Evolutionary conservation across 2,888 invertebrate genomes (phyloP), one percentile per base, ranked within the genome.

Genomic region (Drosophila meridiana): DNA sequence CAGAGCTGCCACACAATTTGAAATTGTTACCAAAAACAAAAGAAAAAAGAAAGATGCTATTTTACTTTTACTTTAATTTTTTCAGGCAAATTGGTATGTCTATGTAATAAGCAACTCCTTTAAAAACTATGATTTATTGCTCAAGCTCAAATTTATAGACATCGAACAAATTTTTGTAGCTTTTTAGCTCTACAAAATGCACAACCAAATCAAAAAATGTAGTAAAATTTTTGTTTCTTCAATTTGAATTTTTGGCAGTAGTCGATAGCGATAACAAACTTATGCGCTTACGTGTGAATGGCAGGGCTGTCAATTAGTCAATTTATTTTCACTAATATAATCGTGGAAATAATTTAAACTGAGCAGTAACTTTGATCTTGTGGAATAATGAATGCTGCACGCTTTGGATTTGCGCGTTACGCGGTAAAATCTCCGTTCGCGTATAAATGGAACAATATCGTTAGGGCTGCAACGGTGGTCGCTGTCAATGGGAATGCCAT

Each of bases 401-500:
- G 74, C 0, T 20, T 72, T 3, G 67, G 52, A n/a, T 8, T 47
- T 7, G 6, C 42, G 2, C 75, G 69, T 3, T 56, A 47, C 26
- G n/a, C 61, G 32, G 0, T 56, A 0, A 47, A 67, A 32, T 28
- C 20, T 20, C 7, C 62, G 26, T 48, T 58, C 1, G 40, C 40
- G 7, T 13, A 57, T 11, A 30, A 62, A 32, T 58, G 68, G 26
- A 73, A 61, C 13, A 32, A 53, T 34, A 8, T 56, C 2, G 13
- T 20, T 4, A 69, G 69, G 58, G 68, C 76, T 57, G 36, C 76
- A 57, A 7, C 61, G 32, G 7, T 72, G 61, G 53, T 75, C 72
- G 74, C 79, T 75, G 78, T 74, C 68, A 74, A 70, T 45, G 56
- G 55, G 20, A 67, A 55, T 42, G 42, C 76, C 80, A 77, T 82